These are phyloP conservation scores for Parnassius glacialis DNA, from an alignment of 2,888 invertebrate species.

Conservation along the genomic window DNA sequence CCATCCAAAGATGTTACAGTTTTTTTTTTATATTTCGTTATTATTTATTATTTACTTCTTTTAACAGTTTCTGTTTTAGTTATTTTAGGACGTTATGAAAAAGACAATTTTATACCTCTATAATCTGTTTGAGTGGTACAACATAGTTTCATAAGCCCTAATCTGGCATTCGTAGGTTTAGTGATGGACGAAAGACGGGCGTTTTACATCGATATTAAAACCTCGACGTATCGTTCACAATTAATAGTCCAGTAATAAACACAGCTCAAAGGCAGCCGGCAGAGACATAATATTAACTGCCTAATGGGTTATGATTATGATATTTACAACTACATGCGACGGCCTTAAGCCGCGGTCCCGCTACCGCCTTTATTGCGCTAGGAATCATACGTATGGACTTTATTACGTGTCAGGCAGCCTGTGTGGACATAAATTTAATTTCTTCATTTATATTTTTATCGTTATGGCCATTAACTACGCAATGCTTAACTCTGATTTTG, in stretches of 20 bases:
- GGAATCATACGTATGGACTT: constrained; percentile 1
- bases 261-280: constrained; percentile 67
- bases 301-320: constrained; percentile 78
- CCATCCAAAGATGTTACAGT: no score
- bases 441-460: constrained; percentile 12
- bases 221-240: constrained; percentile 52
- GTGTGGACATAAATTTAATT: constrained; percentile 8
- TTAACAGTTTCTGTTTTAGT: no score
- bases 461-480: constrained; percentile 2
- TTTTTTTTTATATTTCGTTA: no score
- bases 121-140: constrained; percentile 12
- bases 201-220: constrained; percentile 31
- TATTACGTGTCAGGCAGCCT: constrained; percentile 4
- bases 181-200: constrained; percentile 29
- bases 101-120: neutral
- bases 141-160: constrained; percentile 25
- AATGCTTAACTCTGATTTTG: no score
- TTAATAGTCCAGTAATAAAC: constrained; percentile 69
- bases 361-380: constrained; percentile 31
- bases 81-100: no score
- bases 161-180: constrained; percentile 23
- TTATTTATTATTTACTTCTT: no score
- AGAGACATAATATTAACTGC: constrained; percentile 69
- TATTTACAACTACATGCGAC: constrained; percentile 72
- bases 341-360: constrained; percentile 53